phyloP scores from a whole-genome alignment of 30 jellyfish, hydroid and myxozoan genomes.

The Hydractinia symbiolongicarpus region DNA sequence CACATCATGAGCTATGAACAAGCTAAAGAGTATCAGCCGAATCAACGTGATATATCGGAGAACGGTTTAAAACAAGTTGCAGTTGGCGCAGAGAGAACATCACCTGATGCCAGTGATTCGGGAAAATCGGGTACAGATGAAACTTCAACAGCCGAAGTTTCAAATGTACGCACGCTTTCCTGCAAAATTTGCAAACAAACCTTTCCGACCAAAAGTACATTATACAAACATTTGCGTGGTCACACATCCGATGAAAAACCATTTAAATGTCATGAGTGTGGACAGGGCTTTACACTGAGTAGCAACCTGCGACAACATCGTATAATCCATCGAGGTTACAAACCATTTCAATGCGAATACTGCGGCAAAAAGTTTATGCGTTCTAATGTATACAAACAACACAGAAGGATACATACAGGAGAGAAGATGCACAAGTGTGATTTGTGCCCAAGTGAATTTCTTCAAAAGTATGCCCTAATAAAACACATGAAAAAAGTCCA shows the following conservation, averaged over 20 bases:
- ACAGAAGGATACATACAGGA: constrained; percentile 94
- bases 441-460: constrained; percentile 94
- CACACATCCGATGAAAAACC: constrained; percentile 97
- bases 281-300: constrained; percentile 97
- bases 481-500: constrained; percentile 97
- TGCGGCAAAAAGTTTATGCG: constrained; percentile 98
- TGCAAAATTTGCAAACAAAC: constrained; percentile 88
- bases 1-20: constrained; percentile 60
- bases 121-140: constrained; percentile 19
- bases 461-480: constrained; percentile 90
- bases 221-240: constrained; percentile 94
- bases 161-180: constrained; percentile 62
- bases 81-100: neutral
- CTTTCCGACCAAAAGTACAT: constrained; percentile 84
- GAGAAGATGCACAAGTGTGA: constrained; percentile 97
- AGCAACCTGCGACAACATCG: constrained; percentile 96
- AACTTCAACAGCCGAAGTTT: neutral
- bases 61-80: neutral
- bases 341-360: constrained; percentile 95
- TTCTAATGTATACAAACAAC: constrained; percentile 96
- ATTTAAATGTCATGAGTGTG: constrained; percentile 94
- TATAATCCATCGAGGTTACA: constrained; percentile 93
- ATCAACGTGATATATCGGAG: neutral
- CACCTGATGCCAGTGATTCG: constrained; percentile 29
- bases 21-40: constrained; percentile 8